Evolutionary conservation across 2,888 invertebrate genomes (phyloP), one percentile per base, ranked within the genome.

Genomic region (Amphimallon solstitiale): DNA sequence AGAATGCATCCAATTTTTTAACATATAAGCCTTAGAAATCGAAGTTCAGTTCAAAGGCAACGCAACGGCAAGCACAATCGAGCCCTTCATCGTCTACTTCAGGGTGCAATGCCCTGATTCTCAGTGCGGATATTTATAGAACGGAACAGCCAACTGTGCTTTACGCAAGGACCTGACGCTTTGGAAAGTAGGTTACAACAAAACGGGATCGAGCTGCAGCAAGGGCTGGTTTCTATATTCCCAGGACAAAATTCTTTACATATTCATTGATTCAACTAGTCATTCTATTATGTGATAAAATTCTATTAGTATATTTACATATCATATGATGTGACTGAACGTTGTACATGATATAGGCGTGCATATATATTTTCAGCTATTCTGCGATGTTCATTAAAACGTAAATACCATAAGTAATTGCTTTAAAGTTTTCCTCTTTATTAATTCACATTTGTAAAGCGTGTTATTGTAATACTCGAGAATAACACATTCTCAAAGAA

Each of bases 61-160:
- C 38, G 54, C 23, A 54, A 23, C 14, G 7, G 21, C 12, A 40
- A 54, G 21, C 54, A 14, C 40, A 59, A 37, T 45, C 43, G 37
- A 49, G 43, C 51, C 40, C 38, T 29, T 29, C 23, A 45, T 54
- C 46, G 54, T 48, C 54, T 56, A 46, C 56, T 35, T 56, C 9
- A 51, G 51, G 43, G 38, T 56, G 66, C 66, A 37, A 63, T 37
- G 54, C 56, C 56, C 64, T 59, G 40, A 59, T 56, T 64, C 34
- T 64, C 59, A 21, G 29, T 29, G 21, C 10, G 56, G 43, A 29
- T 59, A 43, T 45, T 59, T 59, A 59, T 45, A 59, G 29, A 29
- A 9, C 21, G 29, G n/a, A 29, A 29, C 43, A 29, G 29, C 23
- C 17, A 40, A 43, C 15, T 29, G 29, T 45, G 15, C 35, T 51